Conservation (phyloP, 1,140 invertebrate genomes). For the Zelostemma sp. region DNA sequence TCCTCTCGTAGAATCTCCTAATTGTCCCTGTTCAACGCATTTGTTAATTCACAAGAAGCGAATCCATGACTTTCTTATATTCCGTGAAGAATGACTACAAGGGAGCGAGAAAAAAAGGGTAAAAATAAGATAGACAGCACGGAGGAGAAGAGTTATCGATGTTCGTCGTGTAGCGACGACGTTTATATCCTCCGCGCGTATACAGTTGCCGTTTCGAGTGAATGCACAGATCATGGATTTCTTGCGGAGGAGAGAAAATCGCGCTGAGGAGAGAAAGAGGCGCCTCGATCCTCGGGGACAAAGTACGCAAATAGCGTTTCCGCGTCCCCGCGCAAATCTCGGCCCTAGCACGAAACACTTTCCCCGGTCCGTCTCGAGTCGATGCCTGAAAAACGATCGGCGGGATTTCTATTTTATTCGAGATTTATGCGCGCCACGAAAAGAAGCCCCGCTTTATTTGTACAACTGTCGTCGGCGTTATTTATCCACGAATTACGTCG, state of each 20-base stretch:
- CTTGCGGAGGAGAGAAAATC: constrained; percentile 23
- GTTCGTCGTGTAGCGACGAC: constrained; percentile 49
- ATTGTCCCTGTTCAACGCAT: background rate
- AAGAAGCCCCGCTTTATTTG: background rate
- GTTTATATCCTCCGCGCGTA: constrained; percentile 61
- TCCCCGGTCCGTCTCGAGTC: constrained; percentile 18
- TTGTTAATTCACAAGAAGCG: too few species aligned
- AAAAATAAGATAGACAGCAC: constrained; percentile 33
- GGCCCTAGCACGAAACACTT: constrained; percentile 21
- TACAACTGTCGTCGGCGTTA: background rate
- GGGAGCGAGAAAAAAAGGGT: constrained; percentile 24
- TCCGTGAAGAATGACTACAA: constrained; percentile 37
- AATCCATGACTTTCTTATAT: constrained; percentile 32
- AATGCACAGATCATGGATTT: constrained; percentile 53
- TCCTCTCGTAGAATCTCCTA: too few species aligned
- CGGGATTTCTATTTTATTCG: constrained; percentile 23
- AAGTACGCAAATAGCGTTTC: constrained; percentile 29
- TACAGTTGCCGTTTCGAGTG: constrained; percentile 48
- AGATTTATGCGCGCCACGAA: constrained; percentile 19
- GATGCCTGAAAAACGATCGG: constrained; percentile 27
- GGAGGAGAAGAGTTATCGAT: constrained; percentile 58
- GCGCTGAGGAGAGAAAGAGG: constrained; percentile 7
- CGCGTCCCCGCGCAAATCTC: constrained; percentile 15
- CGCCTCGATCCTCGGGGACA: constrained; percentile 5
- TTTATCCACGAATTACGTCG: constrained; percentile 22